phyloP scores from a whole-genome alignment of 2,797 vertebrate species.

The Lateolabrax maculatus region DNA sequence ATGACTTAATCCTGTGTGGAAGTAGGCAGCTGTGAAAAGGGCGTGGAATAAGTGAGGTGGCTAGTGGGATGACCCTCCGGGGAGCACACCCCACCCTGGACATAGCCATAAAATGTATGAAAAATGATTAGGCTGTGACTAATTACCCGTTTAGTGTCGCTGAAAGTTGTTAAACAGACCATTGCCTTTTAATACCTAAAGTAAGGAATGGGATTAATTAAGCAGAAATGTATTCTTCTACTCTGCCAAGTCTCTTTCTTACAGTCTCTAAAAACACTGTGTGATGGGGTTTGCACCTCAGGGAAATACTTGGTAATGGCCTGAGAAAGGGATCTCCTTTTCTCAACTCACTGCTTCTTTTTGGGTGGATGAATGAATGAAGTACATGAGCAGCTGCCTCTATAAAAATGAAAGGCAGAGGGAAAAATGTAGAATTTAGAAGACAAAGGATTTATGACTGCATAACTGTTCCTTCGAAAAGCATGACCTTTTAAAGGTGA shows the following conservation, averaged over 20 bases:
- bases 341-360: slow-evolving; percentile 62
- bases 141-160: slow-evolving; percentile 89
- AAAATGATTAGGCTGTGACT: slow-evolving; percentile 89
- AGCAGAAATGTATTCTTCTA: slow-evolving; percentile 87
- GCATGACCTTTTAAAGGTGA: slow-evolving; percentile 53
- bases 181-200: slow-evolving; percentile 89
- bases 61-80: slow-evolving; percentile 69
- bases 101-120: slow-evolving; percentile 87
- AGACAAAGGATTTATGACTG: slow-evolving; percentile 54
- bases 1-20: slow-evolving; percentile 58
- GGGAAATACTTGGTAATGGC: slow-evolving; percentile 80
- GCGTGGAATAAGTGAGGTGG: slow-evolving; percentile 61
- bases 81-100: slow-evolving; percentile 73
- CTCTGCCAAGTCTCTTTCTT: slow-evolving; percentile 82
- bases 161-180: slow-evolving; percentile 89
- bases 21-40: slow-evolving; percentile 48
- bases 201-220: slow-evolving; percentile 88
- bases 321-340: slow-evolving; percentile 75
- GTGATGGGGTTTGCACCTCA: slow-evolving; percentile 75
- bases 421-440: slow-evolving; percentile 44
- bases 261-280: slow-evolving; percentile 78
- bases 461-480: slow-evolving; percentile 53
- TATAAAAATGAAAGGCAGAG: slow-evolving; percentile 52
- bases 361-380: slow-evolving; percentile 70
- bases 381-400: slow-evolving; percentile 60